Evolutionary conservation across 2,888 invertebrate species (phyloP), one percentile per base, ranked within the genome.

Genomic region (Cheiracanthium punctorium): DNA sequence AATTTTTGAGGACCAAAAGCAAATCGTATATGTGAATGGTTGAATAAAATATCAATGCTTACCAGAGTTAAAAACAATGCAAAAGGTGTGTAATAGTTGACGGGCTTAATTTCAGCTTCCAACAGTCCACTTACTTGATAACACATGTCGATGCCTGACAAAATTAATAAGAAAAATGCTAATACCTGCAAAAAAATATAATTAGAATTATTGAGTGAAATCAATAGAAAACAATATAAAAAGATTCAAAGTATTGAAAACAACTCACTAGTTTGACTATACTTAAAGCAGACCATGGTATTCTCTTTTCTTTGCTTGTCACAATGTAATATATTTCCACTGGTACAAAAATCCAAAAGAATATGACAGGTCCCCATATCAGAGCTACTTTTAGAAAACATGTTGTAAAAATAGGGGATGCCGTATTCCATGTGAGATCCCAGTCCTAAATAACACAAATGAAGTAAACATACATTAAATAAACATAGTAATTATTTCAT

Each of bases 381-480:
- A 98, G 92, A 0, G 96, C 95, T 0, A 98, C 98, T 91, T 95
- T 95, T 92, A 98, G 95, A 92, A 98, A 98, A 92, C 98, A 99
- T 91, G 94, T 94, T 88, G 98, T 96, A 89, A 98, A 93, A 91
- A 96, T 95, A 52, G 97, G 98, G 91, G 95, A 93, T 8, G 94
- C 93, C 24, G 97, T 95, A 89, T 91, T 84, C 97, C 97, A 97
- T 80, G 96, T 94, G 90, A 94, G 91, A 89, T 94, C 93, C 89
- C 92, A 91, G 92, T 97, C 95, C 98, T 98, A 93, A 89, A 94
- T 93, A 89, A 89, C 90, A 90, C 89, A 90, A 88, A 58, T 1
- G 7, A 58, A 58, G 1, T 58, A 58, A 8, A 37, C 5, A 8
- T 37, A 8, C 12, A 5, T 37, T 37, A 12, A 37, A 37, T 37